Conservation (phyloP, 53 echinoderm and acorn worm genomes). For the Paracentrotus lividus region DNA sequence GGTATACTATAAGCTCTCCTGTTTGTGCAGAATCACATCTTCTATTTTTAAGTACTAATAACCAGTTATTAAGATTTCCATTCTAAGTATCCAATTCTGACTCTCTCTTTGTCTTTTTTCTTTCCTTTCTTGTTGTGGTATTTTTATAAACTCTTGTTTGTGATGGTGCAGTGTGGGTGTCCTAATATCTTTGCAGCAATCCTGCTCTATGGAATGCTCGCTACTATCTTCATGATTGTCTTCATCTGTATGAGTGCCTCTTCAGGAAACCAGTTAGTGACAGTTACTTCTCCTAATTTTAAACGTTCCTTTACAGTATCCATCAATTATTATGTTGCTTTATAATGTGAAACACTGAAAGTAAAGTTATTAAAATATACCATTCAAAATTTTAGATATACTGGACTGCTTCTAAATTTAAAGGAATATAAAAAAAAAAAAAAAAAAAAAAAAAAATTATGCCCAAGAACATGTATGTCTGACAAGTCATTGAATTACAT, state of each 20-base stretch:
- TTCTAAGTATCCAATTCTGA: neutral
- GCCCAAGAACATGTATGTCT: too few species aligned
- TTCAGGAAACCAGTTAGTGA: slow-evolving; percentile 33
- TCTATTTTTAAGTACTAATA: neutral
- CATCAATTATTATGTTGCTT: too few species aligned
- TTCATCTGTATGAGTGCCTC: slow-evolving; percentile 38
- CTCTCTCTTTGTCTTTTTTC: neutral
- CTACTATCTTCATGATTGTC: slow-evolving; percentile 35
- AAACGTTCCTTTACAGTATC: neutral
- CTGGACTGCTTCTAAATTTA: too few species aligned
- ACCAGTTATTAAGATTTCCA: neutral
- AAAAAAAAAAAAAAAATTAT: too few species aligned
- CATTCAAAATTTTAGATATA: too few species aligned
- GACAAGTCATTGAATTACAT: too few species aligned
- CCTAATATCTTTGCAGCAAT: slow-evolving; percentile 45
- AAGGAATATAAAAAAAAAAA: too few species aligned
- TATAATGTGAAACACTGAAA: too few species aligned
- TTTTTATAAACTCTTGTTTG: neutral
- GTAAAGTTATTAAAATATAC: too few species aligned
- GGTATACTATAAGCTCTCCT: too few species aligned
- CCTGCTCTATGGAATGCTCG: slow-evolving; percentile 49
- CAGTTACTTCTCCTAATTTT: neutral
- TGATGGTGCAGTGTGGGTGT: slow-evolving; percentile 41
- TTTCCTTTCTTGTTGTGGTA: neutral
- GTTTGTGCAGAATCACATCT: too few species aligned